Base-by-base conservation (phyloP, 2,888 invertebrate species). In the Aporophyla nigra region DNA sequence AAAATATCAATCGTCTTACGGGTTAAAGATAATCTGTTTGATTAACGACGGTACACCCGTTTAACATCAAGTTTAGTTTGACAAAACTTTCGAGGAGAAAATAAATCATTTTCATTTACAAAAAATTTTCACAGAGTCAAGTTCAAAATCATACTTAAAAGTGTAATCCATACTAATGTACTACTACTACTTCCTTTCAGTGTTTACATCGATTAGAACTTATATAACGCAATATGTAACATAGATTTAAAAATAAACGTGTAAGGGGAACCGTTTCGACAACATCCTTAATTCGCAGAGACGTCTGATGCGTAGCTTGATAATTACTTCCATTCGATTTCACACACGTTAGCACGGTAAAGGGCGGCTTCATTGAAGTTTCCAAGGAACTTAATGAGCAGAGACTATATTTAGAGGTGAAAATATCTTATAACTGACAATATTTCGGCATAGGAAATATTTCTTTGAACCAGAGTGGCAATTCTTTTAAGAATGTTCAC, bases 311-410 rank as follows among this genome's bases (percentile, higher is more conserved):
- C 87, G 86, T 85, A 79, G 92, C 91, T 93, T 93, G 91, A 91
- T 92, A 92, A 94, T 93, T 87, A 90, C 90, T 93, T 94, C 91
- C 93, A 93, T 88, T 84, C 89, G 93, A 94, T 93, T 94, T 93
- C 93, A 94, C 94, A 89, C 88, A 85, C 91, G 92, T 92, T 91
- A 91, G 74, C 76, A 77, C 71, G 51, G 65, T 76, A 78, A 73
- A 68, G 70, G 76, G 82, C 70, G 82, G 84, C 81, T 71, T 76
- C 78, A 82, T 78, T 71, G 82, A 86, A 82, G 82, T 77, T 65
- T 71, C 80, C 40, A 54, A 51, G 27, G 54, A 46, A 66, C 21
- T 76, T n/a, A 54, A 43, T 67, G 49, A 33, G 16, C 49, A 66
- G 21, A 33, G 1, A 53, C 51, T 62, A 40, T 27, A 24, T 80